These are phyloP conservation scores for Syngnathus acus DNA, from an alignment of 2,797 vertebrate genomes.

Conservation along the genomic window DNA sequence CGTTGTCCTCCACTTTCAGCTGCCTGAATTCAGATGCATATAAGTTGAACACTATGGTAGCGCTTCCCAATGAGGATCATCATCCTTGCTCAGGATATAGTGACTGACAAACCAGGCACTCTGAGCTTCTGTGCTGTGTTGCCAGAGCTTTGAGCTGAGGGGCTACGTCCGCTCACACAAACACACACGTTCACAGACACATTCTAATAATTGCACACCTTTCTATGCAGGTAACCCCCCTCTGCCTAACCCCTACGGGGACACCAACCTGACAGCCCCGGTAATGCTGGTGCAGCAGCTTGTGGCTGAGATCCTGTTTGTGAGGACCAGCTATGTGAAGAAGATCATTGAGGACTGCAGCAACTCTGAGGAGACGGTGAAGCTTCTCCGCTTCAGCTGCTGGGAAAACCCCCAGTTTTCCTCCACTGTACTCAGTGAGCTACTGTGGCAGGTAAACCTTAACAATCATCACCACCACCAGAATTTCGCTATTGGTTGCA, in stretches of 20 bases:
- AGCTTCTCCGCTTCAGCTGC: constrained; percentile 97
- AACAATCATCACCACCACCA: neutral
- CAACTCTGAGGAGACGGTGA: constrained; percentile 98
- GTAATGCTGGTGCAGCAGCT: constrained; percentile 98
- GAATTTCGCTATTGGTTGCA: neutral
- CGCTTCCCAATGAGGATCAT: constrained; percentile 55
- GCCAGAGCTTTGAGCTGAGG: constrained; percentile 61
- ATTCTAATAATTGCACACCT: neutral
- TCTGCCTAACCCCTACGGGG: constrained; percentile 92
- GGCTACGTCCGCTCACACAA: constrained; percentile 2
- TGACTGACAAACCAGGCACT: constrained; percentile 65
- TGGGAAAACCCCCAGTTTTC: constrained; percentile 99
- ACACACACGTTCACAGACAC: no score
- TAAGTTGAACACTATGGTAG: neutral
- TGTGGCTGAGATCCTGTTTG: constrained; percentile 95
- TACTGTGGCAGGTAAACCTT: constrained; percentile 93
- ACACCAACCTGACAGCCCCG: constrained; percentile 90
- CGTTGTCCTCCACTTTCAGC: constrained; percentile 13
- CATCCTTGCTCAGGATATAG: constrained; percentile 69
- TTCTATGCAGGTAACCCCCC: constrained; percentile 84
- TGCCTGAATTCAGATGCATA: neutral
- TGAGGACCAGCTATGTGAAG: constrained; percentile 98
- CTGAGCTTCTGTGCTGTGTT: constrained; percentile 43
- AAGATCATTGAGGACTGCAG: constrained; percentile 99
- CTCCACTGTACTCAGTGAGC: constrained; percentile 96